A percentile compares a stretch with the other conserved stretches of the same genome.
These are phyloP conservation scores for Acanthiza pusilla DNA, from an alignment of 2,797 vertebrate genomes.

Conservation along the genomic window DNA sequence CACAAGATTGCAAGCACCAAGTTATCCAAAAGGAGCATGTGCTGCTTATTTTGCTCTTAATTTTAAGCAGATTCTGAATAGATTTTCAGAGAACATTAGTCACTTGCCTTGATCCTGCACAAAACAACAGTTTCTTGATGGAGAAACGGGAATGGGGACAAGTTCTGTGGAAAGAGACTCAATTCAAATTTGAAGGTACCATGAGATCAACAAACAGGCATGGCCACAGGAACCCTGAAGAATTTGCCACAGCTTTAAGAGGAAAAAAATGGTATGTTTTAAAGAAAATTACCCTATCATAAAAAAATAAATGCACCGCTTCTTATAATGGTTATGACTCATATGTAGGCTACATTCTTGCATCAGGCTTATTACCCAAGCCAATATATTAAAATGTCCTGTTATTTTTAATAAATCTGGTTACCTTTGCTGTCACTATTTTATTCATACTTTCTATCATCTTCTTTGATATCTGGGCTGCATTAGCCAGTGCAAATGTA, in stretches of 20 bases:
- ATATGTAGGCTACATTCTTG: not conserved
- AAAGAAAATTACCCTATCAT: not conserved
- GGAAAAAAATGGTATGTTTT: not conserved
- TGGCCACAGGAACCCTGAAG: not conserved
- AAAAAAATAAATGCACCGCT: not conserved
- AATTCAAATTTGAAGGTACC: not conserved
- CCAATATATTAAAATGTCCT: not conserved
- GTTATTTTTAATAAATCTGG: not conserved
- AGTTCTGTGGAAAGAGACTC: not conserved
- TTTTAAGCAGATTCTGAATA: constrained; percentile 44
- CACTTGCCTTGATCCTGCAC: not conserved
- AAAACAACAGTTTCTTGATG: constrained; percentile 8
- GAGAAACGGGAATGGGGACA: not conserved
- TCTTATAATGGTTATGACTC: not conserved
- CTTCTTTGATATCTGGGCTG: not conserved
- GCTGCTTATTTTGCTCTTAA: constrained; percentile 35
- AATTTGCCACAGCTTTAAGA: not conserved
- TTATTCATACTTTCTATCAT: not conserved
- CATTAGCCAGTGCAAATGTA: not conserved
- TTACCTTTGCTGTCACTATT: not conserved
- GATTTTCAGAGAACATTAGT: constrained; percentile 24
- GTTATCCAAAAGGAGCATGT: constrained; percentile 8
- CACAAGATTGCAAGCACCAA: not conserved
- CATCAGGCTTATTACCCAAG: not conserved
- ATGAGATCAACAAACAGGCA: not conserved